Evolutionary conservation across 2,797 vertebrate species (phyloP), one percentile per base, ranked within the genome.

Genomic region (Momotus momota): DNA sequence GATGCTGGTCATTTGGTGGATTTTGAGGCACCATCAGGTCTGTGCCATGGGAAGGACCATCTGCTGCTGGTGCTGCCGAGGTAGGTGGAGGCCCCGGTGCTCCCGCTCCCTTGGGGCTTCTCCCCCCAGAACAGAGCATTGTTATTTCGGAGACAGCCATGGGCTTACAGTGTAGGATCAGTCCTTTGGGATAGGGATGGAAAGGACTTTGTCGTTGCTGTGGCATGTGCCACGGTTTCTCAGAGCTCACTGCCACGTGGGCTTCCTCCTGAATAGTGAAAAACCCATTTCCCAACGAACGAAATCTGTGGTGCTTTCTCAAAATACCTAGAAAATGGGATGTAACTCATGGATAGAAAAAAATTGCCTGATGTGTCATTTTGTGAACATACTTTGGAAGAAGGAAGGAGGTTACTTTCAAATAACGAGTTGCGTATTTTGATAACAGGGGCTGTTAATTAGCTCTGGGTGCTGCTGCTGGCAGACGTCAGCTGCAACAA

Each of bases 381-480:
- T 65, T 51, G 31, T 57, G 38, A 54, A 15, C 46, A 11, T 9
- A 26, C 55, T 46, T 46, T 12, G 49, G 64, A 52, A 81, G 61
- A 61, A 81, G 38, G 41, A 74, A 66, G 41, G 71, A 74, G 58
- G 38, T 86, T 91, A 35, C 45, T 81, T 69, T 58, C 57, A 65
- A 86, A 58, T 81, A 51, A 72, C 3, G 31, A 86, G 33, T 79
- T 90, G 83, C 79, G 20, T 79, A 19, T 87, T 75, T 90, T 89
- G 95, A 31, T 91, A 93, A 66, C 51, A 27, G 54, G 62, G 74
- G 58, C 72, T 86, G 85, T 65, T 91, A 91, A 90, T 95, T 81
- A 93, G 87, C 57, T 86, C 69, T 40, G 70, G 55, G 72, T 67
- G n/a, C 79, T 1, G 3, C 57, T 61, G 55, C 75, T 51, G 74